phyloP scores from a whole-genome alignment of 2,888 invertebrate genomes.

The Epinotia bilunana region DNA sequence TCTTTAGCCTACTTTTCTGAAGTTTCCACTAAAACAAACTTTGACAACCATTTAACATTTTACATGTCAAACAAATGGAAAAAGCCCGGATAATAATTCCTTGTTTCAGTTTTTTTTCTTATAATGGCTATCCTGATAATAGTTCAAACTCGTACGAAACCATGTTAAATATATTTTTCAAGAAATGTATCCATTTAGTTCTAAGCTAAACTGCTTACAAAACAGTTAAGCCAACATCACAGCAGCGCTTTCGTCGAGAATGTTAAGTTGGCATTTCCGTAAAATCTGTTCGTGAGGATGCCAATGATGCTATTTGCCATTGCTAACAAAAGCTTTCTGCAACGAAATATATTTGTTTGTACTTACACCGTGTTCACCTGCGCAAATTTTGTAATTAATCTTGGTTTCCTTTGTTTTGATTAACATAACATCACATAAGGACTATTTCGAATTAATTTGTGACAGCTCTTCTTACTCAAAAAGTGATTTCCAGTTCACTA shows the following conservation, averaged over 20 bases:
- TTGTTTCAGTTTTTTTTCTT: not conserved
- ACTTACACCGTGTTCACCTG: constrained; percentile 32
- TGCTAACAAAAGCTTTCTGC: not conserved
- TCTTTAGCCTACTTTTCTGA: constrained; percentile 38
- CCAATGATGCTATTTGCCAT: not conserved
- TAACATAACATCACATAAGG: not conserved
- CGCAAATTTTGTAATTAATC: constrained; percentile 38
- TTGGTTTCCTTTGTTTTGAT: constrained; percentile 38
- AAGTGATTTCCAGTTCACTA: not conserved
- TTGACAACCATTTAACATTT: constrained; percentile 16
- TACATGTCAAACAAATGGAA: not conserved
- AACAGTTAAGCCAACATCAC: constrained; percentile 10
- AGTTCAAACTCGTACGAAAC: not conserved
- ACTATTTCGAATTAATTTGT: not conserved
- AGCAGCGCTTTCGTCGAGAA: not conserved
- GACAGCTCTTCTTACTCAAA: not conserved
- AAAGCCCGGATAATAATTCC: not conserved
- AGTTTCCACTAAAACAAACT: constrained; percentile 36
- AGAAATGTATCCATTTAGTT: not conserved
- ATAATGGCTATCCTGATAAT: not conserved
- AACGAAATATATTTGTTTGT: constrained; percentile 6
- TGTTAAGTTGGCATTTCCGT: not conserved
- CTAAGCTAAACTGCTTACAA: not conserved
- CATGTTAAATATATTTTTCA: not conserved
- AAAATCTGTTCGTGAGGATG: not conserved